Evolutionary conservation across 2,797 vertebrate genomes (phyloP).

Genomic region (Harpagifer antarcticus): DNA sequence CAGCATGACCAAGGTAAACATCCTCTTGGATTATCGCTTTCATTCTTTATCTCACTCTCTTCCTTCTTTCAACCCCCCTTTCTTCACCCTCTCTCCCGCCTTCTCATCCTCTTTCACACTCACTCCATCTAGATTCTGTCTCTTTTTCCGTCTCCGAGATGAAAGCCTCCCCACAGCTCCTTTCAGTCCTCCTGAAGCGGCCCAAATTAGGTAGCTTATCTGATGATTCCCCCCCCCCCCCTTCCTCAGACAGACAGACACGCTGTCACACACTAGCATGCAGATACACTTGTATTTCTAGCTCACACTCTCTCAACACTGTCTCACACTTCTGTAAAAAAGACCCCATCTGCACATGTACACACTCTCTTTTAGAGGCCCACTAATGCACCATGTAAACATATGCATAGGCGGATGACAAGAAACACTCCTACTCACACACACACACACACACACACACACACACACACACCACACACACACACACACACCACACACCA

Average conservation of each 20-base stretch:
- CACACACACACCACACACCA: too few species aligned
- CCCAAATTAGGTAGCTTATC: slow-evolving; percentile 85
- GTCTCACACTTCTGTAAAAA: slow-evolving; percentile 22
- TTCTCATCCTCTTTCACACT: slow-evolving; percentile 76
- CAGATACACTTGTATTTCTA: slow-evolving; percentile 15
- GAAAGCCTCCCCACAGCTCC: slow-evolving; percentile 85
- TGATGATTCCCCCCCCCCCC: slow-evolving; percentile 64
- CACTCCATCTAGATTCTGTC: slow-evolving; percentile 75
- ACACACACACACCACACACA: too few species aligned
- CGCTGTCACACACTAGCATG: slow-evolving; percentile 2
- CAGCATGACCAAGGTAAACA: slow-evolving; percentile 82
- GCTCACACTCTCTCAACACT: background rate
- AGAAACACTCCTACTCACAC: slow-evolving; percentile 56
- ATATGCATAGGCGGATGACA: slow-evolving; percentile 66
- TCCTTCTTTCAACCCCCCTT: slow-evolving; percentile 44
- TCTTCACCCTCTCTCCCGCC: slow-evolving; percentile 59
- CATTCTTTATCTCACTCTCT: slow-evolving; percentile 71
- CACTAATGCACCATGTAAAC: slow-evolving; percentile 50
- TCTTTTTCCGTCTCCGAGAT: slow-evolving; percentile 76
- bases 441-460: too few species aligned
- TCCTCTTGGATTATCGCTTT: slow-evolving; percentile 79
- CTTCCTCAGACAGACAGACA: slow-evolving; percentile 41
- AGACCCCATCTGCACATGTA: slow-evolving; percentile 4
- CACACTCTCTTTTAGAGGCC: slow-evolving; percentile 26
- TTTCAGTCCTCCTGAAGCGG: slow-evolving; percentile 83